These are phyloP conservation scores for Siderastrea radians DNA, from an alignment of 92 coral and sea anemone species.

Conservation along the genomic window DNA sequence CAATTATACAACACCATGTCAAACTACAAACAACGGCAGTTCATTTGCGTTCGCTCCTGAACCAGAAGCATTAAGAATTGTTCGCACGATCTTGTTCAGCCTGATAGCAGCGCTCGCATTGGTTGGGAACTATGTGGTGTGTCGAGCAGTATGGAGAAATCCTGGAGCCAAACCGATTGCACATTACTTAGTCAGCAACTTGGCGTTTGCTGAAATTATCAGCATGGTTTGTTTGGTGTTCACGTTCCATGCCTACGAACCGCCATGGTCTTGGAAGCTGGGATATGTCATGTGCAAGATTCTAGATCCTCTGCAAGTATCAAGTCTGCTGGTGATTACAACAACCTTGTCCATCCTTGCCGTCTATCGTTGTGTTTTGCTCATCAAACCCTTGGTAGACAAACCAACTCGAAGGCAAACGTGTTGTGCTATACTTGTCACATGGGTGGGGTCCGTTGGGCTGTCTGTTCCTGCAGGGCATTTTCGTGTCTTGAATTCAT, in stretches of 20 bases:
- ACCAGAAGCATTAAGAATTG: slow-evolving; percentile 28
- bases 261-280: slow-evolving; percentile 42
- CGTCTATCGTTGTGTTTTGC: slow-evolving; percentile 46
- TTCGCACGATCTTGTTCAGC: slow-evolving; percentile 31
- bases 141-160: slow-evolving; percentile 47
- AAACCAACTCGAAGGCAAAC: slow-evolving; percentile 24
- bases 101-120: slow-evolving; percentile 28
- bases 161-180: slow-evolving; percentile 39
- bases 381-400: slow-evolving; percentile 25
- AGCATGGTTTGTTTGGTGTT: slow-evolving; percentile 38
- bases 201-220: slow-evolving; percentile 55
- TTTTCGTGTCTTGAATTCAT: slow-evolving; percentile 23
- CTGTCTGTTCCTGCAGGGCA: slow-evolving; percentile 32
- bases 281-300: slow-evolving; percentile 45
- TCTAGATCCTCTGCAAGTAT: slow-evolving; percentile 23
- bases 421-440: neutral
- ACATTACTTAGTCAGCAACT: slow-evolving; percentile 45
- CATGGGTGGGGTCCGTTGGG: slow-evolving; percentile 45
- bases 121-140: slow-evolving; percentile 53
- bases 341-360: slow-evolving; percentile 48
- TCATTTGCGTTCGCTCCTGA: slow-evolving; percentile 7
- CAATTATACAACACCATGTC: neutral
- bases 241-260: slow-evolving; percentile 42
- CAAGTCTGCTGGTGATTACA: slow-evolving; percentile 32
- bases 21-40: slow-evolving; percentile 3